A percentile compares a stretch with the other conserved stretches of the same genome.
Conservation (phyloP, 1,140 invertebrate species). For the Pogonognathellus flavescens region DNA sequence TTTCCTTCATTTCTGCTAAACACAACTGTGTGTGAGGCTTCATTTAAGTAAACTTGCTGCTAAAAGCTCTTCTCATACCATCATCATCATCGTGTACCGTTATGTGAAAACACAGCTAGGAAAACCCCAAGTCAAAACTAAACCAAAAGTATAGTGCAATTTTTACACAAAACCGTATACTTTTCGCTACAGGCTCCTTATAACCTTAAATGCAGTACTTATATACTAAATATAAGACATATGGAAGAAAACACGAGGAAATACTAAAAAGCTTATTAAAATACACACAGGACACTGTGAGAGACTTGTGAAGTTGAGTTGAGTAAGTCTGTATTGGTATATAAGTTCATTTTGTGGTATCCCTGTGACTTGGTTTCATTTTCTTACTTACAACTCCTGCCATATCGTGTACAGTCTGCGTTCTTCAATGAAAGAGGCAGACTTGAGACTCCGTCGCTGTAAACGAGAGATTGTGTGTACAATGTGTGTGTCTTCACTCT, state of each 20-base stretch:
- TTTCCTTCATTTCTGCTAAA: neutral
- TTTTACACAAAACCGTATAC: too few species aligned
- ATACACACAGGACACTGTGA: too few species aligned
- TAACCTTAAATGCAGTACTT: too few species aligned
- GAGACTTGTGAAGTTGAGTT: too few species aligned
- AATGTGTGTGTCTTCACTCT: neutral
- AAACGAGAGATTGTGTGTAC: neutral
- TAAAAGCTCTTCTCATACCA: conserved; percentile 22
- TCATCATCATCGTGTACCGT: conserved; percentile 19
- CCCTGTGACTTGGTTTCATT: conserved; percentile 3
- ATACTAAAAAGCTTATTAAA: too few species aligned
- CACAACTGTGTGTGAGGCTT: neutral
- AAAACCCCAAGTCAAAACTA: too few species aligned
- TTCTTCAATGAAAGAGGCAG: neutral
- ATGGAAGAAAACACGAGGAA: too few species aligned
- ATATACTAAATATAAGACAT: too few species aligned
- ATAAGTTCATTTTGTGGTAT: neutral
- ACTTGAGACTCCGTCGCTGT: neutral
- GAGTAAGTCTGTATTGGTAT: too few species aligned
- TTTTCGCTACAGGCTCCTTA: too few species aligned
- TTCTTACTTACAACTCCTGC: neutral
- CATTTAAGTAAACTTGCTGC: conserved; percentile 26
- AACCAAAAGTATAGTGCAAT: too few species aligned
- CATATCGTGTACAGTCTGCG: neutral
- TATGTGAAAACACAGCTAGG: neutral